phyloP scores from a whole-genome alignment of 2,797 vertebrate species.

The Eutrigla gurnardus region DNA sequence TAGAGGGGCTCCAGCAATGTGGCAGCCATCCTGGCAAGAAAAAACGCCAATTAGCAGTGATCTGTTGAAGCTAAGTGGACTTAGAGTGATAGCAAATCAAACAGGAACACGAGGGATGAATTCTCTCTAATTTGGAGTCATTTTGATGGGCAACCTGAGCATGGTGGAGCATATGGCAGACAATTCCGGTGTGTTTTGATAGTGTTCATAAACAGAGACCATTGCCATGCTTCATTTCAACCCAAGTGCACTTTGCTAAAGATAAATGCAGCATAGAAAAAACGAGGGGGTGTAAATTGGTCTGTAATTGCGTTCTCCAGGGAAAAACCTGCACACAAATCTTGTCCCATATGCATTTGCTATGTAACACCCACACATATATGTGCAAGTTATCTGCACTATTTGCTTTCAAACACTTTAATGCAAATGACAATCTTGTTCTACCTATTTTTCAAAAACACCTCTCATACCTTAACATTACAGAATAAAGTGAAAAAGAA shows the following conservation, averaged over 20 bases:
- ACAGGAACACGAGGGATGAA: slow-evolving; percentile 64
- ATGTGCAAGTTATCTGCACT: slow-evolving; percentile 30
- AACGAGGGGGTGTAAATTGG: slow-evolving; percentile 74
- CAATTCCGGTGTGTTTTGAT: slow-evolving; percentile 73
- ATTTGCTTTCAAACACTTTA: slow-evolving; percentile 62
- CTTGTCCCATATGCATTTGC: slow-evolving; percentile 50
- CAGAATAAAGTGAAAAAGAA: slow-evolving; percentile 21
- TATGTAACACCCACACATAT: slow-evolving; percentile 54
- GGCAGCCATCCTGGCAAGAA: slow-evolving; percentile 40
- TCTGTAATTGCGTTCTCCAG: slow-evolving; percentile 66
- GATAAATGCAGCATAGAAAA: slow-evolving; percentile 71
- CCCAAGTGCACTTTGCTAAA: slow-evolving; percentile 74
- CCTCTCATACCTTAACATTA: slow-evolving; percentile 22
- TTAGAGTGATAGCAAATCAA: slow-evolving; percentile 67
- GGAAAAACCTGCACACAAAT: slow-evolving; percentile 59
- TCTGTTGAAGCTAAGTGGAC: slow-evolving; percentile 68
- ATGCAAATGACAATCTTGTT: slow-evolving; percentile 53
- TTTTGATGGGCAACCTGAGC: slow-evolving; percentile 70
- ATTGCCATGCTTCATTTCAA: slow-evolving; percentile 76
- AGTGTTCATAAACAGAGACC: slow-evolving; percentile 74
- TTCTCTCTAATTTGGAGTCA: slow-evolving; percentile 64
- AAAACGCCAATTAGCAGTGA: slow-evolving; percentile 62
- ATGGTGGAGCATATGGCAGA: slow-evolving; percentile 79
- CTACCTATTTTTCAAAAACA: not conserved
- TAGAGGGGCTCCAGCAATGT: slow-evolving; percentile 35